A percentile compares a stretch with the other conserved stretches of the same genome.
Conservation (phyloP, 2,113 vertebrate genomes). For the Corythornis madagascariensis region DNA sequence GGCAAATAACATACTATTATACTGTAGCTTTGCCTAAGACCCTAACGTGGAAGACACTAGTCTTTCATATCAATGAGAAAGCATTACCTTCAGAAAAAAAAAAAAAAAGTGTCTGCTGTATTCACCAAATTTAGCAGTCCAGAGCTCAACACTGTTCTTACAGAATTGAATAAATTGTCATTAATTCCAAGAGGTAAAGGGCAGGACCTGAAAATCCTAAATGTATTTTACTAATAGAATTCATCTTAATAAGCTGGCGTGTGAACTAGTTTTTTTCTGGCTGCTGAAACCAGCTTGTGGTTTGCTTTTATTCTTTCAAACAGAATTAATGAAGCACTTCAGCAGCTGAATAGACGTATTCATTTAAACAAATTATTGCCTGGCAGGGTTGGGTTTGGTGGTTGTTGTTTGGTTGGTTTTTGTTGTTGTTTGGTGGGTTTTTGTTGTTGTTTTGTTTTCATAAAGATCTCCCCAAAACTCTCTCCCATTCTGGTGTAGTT, state of each 20-base stretch:
- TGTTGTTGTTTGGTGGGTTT: background rate
- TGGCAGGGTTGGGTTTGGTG: background rate
- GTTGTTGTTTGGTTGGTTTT: no score
- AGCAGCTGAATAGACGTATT: conserved; percentile 77
- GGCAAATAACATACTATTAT: background rate
- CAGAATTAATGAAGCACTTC: conserved; percentile 79
- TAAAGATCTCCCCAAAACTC: background rate
- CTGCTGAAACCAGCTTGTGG: conserved; percentile 66
- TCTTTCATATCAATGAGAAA: background rate
- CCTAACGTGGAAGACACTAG: background rate
- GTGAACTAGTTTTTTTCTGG: conserved; percentile 41
- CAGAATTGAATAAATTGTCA: background rate
- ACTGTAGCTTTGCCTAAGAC: background rate
- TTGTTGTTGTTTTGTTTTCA: background rate
- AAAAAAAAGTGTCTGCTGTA: background rate
- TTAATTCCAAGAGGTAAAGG: conserved; percentile 16
- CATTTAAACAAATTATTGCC: conserved; percentile 78
- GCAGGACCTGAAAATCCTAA: background rate
- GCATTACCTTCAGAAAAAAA: background rate
- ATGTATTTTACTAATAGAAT: conserved; percentile 64
- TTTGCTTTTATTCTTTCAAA: conserved; percentile 75
- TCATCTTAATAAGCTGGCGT: conserved; percentile 64
- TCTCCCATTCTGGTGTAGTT: conserved; percentile 38
- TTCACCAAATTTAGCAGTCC: background rate
- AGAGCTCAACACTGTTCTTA: background rate